Evolutionary conservation across 2,113 vertebrate species (phyloP).

Genomic region (Edolisoma coerulescens): DNA sequence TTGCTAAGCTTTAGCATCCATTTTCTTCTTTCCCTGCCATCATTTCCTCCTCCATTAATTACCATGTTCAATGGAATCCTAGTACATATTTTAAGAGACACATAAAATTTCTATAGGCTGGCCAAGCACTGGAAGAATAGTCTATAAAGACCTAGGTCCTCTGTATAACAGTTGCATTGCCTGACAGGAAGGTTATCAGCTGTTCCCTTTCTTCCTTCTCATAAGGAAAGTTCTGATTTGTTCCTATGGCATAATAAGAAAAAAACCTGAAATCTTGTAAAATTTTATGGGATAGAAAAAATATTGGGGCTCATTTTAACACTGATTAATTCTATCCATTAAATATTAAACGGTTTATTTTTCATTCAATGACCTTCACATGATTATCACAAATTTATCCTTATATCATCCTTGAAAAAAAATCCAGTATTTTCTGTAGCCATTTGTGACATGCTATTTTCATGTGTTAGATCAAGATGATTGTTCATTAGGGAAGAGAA

Average conservation of each 20-base stretch:
- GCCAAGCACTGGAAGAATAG: background rate
- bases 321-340: background rate
- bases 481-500: constrained; percentile 5
- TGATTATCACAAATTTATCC: background rate
- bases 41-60: background rate
- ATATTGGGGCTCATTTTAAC: background rate
- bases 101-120: background rate
- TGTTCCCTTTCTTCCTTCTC: background rate
- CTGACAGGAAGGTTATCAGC: background rate
- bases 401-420: background rate
- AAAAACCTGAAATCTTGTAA: background rate
- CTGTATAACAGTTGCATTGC: background rate
- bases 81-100: background rate
- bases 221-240: background rate
- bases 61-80: background rate
- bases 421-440: background rate
- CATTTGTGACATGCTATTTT: background rate
- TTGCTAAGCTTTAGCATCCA: background rate
- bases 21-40: background rate
- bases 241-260: background rate
- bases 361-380: background rate
- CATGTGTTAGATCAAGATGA: background rate
- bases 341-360: background rate
- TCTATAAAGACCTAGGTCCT: background rate
- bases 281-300: background rate